A percentile compares a stretch with the other conserved stretches of the same genome.
phyloP scores from a whole-genome alignment of 2,888 invertebrate genomes.

The Sisyra nigra region DNA sequence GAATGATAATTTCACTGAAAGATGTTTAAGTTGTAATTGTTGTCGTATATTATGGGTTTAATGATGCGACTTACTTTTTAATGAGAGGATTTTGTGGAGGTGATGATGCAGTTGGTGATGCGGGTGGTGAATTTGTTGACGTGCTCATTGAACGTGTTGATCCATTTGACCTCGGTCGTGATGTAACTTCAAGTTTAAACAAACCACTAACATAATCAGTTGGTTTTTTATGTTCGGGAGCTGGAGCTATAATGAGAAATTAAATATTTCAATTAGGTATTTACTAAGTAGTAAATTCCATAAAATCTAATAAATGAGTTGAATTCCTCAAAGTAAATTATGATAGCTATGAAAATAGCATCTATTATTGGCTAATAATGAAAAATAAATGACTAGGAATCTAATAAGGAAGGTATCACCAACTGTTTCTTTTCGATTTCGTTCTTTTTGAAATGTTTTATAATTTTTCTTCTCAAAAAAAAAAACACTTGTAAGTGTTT shows the following conservation, averaged over 20 bases:
- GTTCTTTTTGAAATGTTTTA: no score
- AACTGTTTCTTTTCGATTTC: no score
- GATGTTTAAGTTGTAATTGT: slow-evolving; percentile 2
- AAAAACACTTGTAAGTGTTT: no score
- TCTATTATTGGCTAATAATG: no score
- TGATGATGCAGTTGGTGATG: not conserved
- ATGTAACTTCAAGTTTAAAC: slow-evolving; percentile 39
- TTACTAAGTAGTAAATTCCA: not conserved
- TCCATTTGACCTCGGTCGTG: slow-evolving; percentile 25
- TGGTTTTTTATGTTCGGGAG: slow-evolving; percentile 47
- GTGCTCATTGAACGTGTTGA: slow-evolving; percentile 11
- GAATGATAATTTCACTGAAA: slow-evolving; percentile 14
- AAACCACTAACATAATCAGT: slow-evolving; percentile 53
- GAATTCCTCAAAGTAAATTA: no score
- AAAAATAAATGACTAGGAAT: no score
- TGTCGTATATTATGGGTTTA: not conserved
- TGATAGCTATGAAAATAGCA: no score
- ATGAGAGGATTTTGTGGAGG: not conserved
- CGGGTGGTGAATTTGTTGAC: slow-evolving; percentile 2
- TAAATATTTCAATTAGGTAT: slow-evolving; percentile 6
- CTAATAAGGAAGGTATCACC: no score
- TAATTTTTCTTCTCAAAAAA: no score
- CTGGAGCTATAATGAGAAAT: slow-evolving; percentile 33
- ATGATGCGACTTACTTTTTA: slow-evolving; percentile 1
- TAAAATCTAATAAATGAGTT: no score